A percentile compares a stretch with the other conserved stretches of the same genome.
Evolutionary conservation across 1,140 invertebrate species (phyloP).

Genomic region (Pseudomyrmex sp.): DNA sequence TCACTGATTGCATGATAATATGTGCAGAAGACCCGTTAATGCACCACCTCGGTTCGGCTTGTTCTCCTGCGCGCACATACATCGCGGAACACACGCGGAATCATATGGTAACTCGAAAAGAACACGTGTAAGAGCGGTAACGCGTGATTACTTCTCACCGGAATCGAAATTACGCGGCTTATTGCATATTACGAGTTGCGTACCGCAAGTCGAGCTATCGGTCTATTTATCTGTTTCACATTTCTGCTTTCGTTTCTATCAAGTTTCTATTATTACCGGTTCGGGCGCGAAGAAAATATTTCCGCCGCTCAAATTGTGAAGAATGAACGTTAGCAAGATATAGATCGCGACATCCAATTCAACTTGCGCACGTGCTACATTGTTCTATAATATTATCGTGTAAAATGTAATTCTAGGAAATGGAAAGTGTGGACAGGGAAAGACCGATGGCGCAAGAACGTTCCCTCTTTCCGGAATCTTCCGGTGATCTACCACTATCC

Average conservation of each 20-base stretch:
- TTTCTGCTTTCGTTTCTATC: not conserved
- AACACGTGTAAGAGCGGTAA: conserved; percentile 12
- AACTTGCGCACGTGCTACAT: not conserved
- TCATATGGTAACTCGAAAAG: conserved; percentile 26
- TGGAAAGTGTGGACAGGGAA: conserved; percentile 10
- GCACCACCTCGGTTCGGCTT: conserved; percentile 27
- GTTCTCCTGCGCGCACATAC: not conserved
- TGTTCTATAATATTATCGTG: conserved; percentile 39
- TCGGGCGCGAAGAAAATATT: not conserved
- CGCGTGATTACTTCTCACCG: conserved; percentile 29
- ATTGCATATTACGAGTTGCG: conserved; percentile 40
- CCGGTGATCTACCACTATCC: conserved; percentile 47
- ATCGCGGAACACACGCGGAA: conserved; percentile 16
- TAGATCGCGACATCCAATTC: conserved; percentile 30
- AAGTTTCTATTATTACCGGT: conserved; percentile 42
- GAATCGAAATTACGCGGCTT: conserved; percentile 48
- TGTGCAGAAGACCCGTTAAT: conserved; percentile 44
- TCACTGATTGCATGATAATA: conserved; percentile 64
- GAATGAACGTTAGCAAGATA: conserved; percentile 46
- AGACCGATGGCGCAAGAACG: conserved; percentile 37
- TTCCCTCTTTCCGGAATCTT: conserved; percentile 33
- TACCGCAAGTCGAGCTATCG: not conserved
- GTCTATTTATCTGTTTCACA: conserved; percentile 32
- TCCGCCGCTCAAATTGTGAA: conserved; percentile 50
- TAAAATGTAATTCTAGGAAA: conserved; percentile 42